Evolutionary conservation across 2,888 invertebrate species (phyloP).

Genomic region (Oligia strigilis): DNA sequence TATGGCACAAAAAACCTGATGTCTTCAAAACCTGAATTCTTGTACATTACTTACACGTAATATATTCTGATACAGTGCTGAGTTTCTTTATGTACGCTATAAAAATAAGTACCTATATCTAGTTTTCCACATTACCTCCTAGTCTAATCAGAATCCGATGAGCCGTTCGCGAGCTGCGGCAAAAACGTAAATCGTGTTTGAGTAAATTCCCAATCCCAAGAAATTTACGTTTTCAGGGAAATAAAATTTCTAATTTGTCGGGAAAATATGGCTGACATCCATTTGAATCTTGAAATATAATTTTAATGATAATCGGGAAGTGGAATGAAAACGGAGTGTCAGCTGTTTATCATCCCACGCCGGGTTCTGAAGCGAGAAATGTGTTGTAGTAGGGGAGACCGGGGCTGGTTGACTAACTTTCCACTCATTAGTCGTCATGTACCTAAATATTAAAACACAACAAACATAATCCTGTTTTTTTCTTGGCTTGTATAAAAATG

Average conservation of each 20-base stretch:
- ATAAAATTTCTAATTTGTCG: slow-evolving; percentile 20
- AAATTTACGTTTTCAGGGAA: slow-evolving; percentile 29
- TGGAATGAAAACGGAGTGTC: slow-evolving; percentile 52
- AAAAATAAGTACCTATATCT: background rate
- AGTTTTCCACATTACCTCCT: background rate
- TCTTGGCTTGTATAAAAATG: background rate
- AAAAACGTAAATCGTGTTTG: slow-evolving; percentile 34
- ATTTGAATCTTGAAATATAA: slow-evolving; percentile 32
- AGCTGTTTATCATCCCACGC: slow-evolving; percentile 64
- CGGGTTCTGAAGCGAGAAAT: slow-evolving; percentile 58
- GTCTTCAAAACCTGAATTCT: background rate
- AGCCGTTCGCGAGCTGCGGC: background rate
- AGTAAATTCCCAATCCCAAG: background rate
- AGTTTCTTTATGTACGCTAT: background rate
- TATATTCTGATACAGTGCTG: background rate
- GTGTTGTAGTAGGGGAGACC: slow-evolving; percentile 37
- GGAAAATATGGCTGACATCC: slow-evolving; percentile 23
- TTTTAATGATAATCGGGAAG: slow-evolving; percentile 48
- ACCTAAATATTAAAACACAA: background rate
- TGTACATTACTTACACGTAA: background rate
- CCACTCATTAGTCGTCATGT: background rate
- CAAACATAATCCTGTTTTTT: background rate
- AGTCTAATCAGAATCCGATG: slow-evolving; percentile 15
- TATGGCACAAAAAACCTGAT: too few species aligned
- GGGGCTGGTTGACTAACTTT: background rate